A percentile compares a stretch with the other conserved stretches of the same genome.
These are phyloP conservation scores for Anticlea derivata DNA, from an alignment of 2,888 invertebrate genomes.

Conservation along the genomic window DNA sequence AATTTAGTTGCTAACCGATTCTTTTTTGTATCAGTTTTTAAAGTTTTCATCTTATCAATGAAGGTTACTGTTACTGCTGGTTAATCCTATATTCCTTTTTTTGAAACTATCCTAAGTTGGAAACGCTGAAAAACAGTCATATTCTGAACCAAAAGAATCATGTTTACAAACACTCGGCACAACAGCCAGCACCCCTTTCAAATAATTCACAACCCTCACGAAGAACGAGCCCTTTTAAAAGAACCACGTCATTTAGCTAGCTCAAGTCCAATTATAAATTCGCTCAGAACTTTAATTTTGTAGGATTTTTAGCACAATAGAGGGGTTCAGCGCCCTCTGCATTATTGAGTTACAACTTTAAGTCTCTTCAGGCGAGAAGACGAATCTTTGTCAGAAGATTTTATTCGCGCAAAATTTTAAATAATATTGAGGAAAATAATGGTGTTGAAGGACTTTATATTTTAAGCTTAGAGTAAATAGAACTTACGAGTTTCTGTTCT, in stretches of 20 bases:
- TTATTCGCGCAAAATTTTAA: slow-evolving; percentile 19
- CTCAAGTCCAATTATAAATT: slow-evolving; percentile 21
- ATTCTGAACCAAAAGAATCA: background rate
- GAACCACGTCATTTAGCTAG: slow-evolving; percentile 11
- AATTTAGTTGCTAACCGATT: no score
- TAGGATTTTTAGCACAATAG: slow-evolving; percentile 24
- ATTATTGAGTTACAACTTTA: slow-evolving; percentile 27
- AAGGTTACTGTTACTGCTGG: no score
- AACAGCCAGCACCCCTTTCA: background rate
- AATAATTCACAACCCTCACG: background rate
- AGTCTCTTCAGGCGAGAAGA: slow-evolving; percentile 17
- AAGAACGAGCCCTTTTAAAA: slow-evolving; percentile 8
- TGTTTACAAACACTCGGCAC: slow-evolving; percentile 1
- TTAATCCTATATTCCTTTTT: no score
- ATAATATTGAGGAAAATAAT: slow-evolving; percentile 5
- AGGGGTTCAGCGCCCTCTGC: slow-evolving; percentile 16
- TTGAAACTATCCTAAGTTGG: no score
- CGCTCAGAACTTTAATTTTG: slow-evolving; percentile 22
- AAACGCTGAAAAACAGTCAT: no score
- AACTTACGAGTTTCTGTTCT: no score
- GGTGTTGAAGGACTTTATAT: slow-evolving; percentile 15
- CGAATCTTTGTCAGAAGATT: slow-evolving; percentile 20
- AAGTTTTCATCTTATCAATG: no score
- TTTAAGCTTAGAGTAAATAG: slow-evolving; percentile 20
- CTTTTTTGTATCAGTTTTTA: no score